phyloP scores from a whole-genome alignment of 2,797 vertebrate genomes.

The Propithecus perrieri region DNA sequence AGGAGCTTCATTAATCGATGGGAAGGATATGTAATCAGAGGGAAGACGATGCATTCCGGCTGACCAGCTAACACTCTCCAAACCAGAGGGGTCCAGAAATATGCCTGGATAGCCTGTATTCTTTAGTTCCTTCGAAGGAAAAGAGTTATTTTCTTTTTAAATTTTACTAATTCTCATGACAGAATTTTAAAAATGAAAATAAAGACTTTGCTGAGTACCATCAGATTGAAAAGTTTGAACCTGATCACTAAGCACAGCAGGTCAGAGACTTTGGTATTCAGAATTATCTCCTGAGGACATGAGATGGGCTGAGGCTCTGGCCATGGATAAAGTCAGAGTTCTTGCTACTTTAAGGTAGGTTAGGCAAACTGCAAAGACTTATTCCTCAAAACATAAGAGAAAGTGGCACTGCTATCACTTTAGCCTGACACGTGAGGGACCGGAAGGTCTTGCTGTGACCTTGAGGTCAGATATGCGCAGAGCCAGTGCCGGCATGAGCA shows the following conservation, averaged over 20 bases:
- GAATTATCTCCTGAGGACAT: too few species aligned
- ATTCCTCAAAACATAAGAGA: neutral
- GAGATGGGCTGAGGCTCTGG: too few species aligned
- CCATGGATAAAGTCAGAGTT: too few species aligned
- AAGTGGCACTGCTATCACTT: neutral
- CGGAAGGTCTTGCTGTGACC: neutral
- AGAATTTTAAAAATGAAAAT: neutral
- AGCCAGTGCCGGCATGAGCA: neutral
- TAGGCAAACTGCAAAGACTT: neutral
- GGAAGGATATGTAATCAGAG: too few species aligned
- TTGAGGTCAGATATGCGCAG: neutral
- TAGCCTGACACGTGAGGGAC: neutral
- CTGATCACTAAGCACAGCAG: neutral
- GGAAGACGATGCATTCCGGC: too few species aligned
- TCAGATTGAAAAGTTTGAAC: accelerated
- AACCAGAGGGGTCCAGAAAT: neutral
- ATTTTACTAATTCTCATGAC: neutral
- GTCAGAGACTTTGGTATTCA: neutral
- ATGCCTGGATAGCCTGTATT: neutral
- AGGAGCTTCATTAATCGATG: too few species aligned
- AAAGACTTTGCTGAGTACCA: neutral
- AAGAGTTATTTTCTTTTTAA: neutral
- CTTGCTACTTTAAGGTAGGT: neutral
- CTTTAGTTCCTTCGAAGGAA: neutral
- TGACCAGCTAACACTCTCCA: neutral